phyloP scores from a whole-genome alignment of 2,113 vertebrate species.

The Pristiophorus japonicus region DNA sequence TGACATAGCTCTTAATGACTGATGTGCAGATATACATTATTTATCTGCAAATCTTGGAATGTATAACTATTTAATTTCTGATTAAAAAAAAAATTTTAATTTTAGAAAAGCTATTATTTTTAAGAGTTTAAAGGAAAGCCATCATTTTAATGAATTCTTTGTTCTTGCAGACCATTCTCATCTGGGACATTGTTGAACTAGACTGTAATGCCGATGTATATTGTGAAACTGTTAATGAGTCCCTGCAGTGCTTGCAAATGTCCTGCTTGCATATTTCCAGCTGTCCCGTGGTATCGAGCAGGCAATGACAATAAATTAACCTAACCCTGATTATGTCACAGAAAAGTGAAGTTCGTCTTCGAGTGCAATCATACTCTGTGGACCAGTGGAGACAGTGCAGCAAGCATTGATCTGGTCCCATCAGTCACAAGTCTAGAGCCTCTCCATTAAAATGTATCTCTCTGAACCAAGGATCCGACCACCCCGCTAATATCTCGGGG shows the following conservation, averaged over 20 bases:
- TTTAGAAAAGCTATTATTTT: background rate
- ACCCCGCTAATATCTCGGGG: background rate
- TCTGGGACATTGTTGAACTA: slow-evolving; percentile 18
- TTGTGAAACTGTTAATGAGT: background rate
- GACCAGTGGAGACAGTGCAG: background rate
- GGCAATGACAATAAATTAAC: background rate
- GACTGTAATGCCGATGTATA: background rate
- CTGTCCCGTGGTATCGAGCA: background rate
- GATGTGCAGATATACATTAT: background rate
- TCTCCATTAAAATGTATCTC: background rate
- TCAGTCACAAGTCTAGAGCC: background rate
- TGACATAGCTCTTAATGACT: background rate
- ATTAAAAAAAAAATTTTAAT: background rate
- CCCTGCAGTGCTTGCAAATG: background rate
- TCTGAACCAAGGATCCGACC: background rate
- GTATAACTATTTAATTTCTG: background rate
- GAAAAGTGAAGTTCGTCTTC: background rate
- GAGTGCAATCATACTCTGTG: background rate
- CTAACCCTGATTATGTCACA: background rate
- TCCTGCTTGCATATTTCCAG: too few species aligned
- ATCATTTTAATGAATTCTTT: slow-evolving; percentile 6
- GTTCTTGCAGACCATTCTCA: background rate
- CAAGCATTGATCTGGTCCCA: background rate
- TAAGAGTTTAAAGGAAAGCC: background rate
- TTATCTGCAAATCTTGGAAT: background rate